Percentiles rank a stretch among this genome's conserved stretches.
phyloP scores from a whole-genome alignment of 2,888 invertebrate genomes.

The Nezara viridula region DNA sequence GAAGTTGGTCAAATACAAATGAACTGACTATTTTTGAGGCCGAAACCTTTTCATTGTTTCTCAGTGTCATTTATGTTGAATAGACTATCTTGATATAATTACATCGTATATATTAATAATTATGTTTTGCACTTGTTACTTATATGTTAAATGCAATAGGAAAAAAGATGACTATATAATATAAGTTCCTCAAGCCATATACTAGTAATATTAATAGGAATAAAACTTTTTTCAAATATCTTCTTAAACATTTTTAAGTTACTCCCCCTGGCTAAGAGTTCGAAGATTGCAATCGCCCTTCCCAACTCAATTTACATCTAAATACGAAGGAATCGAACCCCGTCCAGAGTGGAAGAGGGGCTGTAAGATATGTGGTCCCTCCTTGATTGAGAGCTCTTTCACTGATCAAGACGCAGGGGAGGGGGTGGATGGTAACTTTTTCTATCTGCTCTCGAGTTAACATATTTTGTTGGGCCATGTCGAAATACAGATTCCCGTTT shows the following conservation, averaged over 20 bases:
- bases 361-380: background rate
- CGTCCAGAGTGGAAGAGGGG: background rate
- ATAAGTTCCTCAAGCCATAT: too few species aligned
- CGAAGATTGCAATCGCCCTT: background rate
- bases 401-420: slow-evolving; percentile 7
- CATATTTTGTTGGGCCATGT: background rate
- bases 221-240: too few species aligned
- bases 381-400: slow-evolving; percentile 18
- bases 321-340: background rate
- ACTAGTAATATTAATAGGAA: too few species aligned
- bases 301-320: slow-evolving; percentile 26
- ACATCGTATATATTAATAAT: too few species aligned
- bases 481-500: background rate
- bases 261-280: background rate
- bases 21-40: too few species aligned
- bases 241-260: background rate
- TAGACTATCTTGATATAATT: too few species aligned
- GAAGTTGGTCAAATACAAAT: too few species aligned
- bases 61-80: too few species aligned
- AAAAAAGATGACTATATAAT: too few species aligned
- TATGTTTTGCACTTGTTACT: too few species aligned
- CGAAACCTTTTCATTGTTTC: too few species aligned
- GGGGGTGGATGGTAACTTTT: background rate
- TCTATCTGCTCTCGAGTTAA: slow-evolving; percentile 20
- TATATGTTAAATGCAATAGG: too few species aligned